A percentile compares a stretch with the other conserved stretches of the same genome.
These are phyloP conservation scores for Dryobotodes eremita DNA, from an alignment of 2,888 invertebrate species.

Conservation along the genomic window DNA sequence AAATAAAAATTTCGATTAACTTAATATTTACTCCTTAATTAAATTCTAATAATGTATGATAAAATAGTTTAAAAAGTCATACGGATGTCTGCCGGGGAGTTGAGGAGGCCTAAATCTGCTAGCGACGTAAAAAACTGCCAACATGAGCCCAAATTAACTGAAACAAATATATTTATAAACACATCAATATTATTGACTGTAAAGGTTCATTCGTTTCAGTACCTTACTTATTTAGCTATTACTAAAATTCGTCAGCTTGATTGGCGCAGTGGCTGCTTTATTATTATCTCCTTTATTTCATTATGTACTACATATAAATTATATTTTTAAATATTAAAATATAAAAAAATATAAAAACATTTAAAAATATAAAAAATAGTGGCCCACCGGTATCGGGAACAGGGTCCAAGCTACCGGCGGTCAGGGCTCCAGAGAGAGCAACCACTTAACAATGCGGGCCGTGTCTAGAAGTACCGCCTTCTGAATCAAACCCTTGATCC, in stretches of 20 bases:
- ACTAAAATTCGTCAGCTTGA: neutral
- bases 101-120: neutral
- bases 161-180: constrained; percentile 23
- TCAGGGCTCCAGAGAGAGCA: too few species aligned
- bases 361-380: too few species aligned
- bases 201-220: neutral
- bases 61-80: neutral
- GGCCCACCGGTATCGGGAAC: too few species aligned
- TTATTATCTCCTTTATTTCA: too few species aligned
- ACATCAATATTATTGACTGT: neutral
- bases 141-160: constrained; percentile 39
- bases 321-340: too few species aligned
- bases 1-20: neutral
- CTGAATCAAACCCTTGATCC: too few species aligned
- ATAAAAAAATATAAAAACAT: too few species aligned
- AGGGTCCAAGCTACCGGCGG: too few species aligned
- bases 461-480: too few species aligned
- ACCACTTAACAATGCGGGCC: too few species aligned
- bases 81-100: rapidly evolving
- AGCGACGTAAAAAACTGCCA: constrained; percentile 52
- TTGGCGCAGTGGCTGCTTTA: neutral
- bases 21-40: neutral
- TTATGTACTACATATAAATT: too few species aligned
- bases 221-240: neutral
- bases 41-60: neutral